Conservation (phyloP, 2,888 invertebrate species). For the Tortricodes alternella region DNA sequence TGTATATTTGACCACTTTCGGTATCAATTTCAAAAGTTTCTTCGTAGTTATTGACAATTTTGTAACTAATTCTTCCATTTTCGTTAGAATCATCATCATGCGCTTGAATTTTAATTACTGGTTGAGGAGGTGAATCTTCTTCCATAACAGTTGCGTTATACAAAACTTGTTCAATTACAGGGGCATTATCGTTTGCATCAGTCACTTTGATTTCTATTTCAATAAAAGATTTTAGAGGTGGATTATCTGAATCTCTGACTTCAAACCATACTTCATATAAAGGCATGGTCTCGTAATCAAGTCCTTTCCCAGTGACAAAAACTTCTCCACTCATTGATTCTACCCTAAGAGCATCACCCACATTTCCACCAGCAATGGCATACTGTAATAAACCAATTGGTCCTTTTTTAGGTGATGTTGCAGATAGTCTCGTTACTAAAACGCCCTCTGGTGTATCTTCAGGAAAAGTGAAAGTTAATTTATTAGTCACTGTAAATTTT, state of each 20-base stretch:
- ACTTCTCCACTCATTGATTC: constrained; percentile 91
- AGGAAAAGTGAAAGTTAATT: constrained; percentile 88
- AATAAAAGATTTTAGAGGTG: constrained; percentile 90
- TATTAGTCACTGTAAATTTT: constrained; percentile 86
- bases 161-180: constrained; percentile 89
- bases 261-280: constrained; percentile 96
- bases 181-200: constrained; percentile 96
- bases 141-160: constrained; percentile 94
- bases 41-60: constrained; percentile 88
- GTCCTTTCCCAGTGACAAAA: constrained; percentile 88
- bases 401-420: constrained; percentile 91
- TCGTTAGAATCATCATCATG: constrained; percentile 93
- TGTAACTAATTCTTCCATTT: constrained; percentile 93
- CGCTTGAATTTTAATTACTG: constrained; percentile 89
- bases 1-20: constrained; percentile 92
- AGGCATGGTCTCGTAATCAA: constrained; percentile 93
- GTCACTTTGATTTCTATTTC: constrained; percentile 93
- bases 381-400: constrained; percentile 87
- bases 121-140: constrained; percentile 91
- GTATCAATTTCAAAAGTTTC: constrained; percentile 92
- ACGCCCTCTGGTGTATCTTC: constrained; percentile 91
- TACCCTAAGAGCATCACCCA: constrained; percentile 92
- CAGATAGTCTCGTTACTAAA: constrained; percentile 89
- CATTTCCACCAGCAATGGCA: constrained; percentile 96
- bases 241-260: constrained; percentile 92